Evolutionary conservation across 1,140 invertebrate genomes (phyloP), one percentile per base, ranked within the genome.

Genomic region (Zophobas atratus): DNA sequence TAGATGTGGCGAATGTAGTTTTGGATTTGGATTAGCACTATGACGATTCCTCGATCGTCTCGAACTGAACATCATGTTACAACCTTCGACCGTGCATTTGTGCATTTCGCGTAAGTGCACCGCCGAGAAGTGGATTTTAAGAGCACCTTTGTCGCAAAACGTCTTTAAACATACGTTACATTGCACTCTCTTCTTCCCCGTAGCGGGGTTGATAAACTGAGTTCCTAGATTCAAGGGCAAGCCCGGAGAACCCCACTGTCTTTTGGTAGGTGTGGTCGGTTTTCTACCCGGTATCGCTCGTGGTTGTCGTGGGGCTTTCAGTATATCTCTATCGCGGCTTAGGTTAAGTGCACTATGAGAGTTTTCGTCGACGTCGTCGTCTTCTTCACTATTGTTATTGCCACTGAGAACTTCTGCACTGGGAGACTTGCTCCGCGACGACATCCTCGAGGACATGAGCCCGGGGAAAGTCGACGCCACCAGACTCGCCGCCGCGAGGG

Each of bases 71-170:
- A 99, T 98, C 96, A 99, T 99, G 85, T 96, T 99, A 88, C 98
- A 99, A 0, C 98, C 98, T 83, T 97, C 95, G 0, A 99, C 97
- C 0, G 98, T 99, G 86, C 98, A 99, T 86, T 97, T 98, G 87
- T 99, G 98, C 98, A 99, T 99, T 89, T 99, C 99, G 32, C 97
- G 92, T 74, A 99, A 87, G 87, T 99, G 99, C 2, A 99, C 99
- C 0, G 99, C 98, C 56, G 97, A 99, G 85, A 99, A 99, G 86
- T 99, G 99, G 34, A 99, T 99, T 88, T 99, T 99, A 0, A 99
- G 89, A 0, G 99, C 99, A 70, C 98, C 98, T 89, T 99, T 99
- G 89, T 99, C 99, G 90, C 99, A 99, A 88, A 99, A 99, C 38
- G 98, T 99, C 87, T 99, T 99, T 70, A 99, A 89, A 85, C 99